These are phyloP conservation scores for Melanargia galathea DNA, from an alignment of 2,888 invertebrate genomes.

Conservation along the genomic window DNA sequence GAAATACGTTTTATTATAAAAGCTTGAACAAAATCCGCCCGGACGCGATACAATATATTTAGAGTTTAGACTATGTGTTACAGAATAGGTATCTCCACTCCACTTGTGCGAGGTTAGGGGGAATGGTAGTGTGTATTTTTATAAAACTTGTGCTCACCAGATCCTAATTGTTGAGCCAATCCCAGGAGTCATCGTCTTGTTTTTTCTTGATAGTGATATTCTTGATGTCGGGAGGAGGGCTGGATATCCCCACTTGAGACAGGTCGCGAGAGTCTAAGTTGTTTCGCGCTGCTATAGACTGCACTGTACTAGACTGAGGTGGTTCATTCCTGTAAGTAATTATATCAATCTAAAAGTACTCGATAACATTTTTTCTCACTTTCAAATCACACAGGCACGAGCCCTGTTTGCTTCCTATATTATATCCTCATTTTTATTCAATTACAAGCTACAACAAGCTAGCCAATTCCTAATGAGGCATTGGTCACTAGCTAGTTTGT, in stretches of 20 bases:
- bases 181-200: conserved; percentile 66
- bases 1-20: no score
- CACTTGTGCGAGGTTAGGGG: no score
- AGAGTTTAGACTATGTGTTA: no score
- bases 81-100: no score
- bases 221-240: conserved; percentile 66
- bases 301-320: conserved; percentile 61
- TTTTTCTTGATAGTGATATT: conserved; percentile 59
- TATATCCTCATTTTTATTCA: no score
- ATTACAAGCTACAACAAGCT: no score
- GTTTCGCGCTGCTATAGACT: conserved; percentile 66
- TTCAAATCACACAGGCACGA: no score
- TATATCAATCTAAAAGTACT: not conserved
- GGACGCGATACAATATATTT: no score
- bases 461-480: no score
- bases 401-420: no score
- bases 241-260: conserved; percentile 67
- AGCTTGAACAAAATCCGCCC: no score
- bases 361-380: not conserved
- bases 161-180: conserved; percentile 72
- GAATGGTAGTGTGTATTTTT: not conserved
- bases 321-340: conserved; percentile 63
- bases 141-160: conserved; percentile 32
- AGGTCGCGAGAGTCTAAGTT: conserved; percentile 66
- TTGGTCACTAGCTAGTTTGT: no score